phyloP scores from a whole-genome alignment of 2,797 vertebrate species.

The Peromyscus attwateri region DNA sequence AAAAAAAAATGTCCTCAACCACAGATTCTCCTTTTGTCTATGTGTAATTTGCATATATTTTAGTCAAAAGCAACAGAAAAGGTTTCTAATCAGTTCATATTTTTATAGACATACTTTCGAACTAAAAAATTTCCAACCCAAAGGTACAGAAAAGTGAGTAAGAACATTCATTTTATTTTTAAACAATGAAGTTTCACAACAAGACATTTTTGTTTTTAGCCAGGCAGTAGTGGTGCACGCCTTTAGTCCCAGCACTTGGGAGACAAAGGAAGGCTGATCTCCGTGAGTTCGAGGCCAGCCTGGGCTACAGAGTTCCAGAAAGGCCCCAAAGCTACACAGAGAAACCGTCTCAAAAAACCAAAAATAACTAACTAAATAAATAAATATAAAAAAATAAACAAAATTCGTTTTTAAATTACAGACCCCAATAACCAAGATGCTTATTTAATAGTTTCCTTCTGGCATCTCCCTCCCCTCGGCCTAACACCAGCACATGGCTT shows the following conservation, averaged over 20 bases:
- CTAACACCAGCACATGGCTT: background rate
- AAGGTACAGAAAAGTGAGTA: constrained; percentile 39
- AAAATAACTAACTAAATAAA: no score
- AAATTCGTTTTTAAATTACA: background rate
- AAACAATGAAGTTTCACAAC: constrained; percentile 16
- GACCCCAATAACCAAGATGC: background rate
- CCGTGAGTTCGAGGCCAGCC: no score
- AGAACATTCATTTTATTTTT: constrained; percentile 54
- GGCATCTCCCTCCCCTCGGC: background rate
- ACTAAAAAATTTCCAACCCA: constrained; percentile 41
- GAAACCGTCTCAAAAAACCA: no score
- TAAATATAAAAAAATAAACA: no score
- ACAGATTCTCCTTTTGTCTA: constrained; percentile 43
- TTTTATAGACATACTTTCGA: constrained; percentile 42
- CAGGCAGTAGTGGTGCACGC: no score
- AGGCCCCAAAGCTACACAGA: no score
- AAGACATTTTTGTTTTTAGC: constrained; percentile 24
- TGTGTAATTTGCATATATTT: constrained; percentile 49
- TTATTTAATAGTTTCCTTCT: background rate
- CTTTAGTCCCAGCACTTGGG: no score
- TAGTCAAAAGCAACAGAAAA: constrained; percentile 50
- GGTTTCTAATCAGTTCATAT: constrained; percentile 42
- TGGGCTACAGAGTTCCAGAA: no score
- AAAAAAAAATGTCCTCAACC: background rate
- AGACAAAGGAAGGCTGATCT: no score